Conservation (phyloP, 1,140 invertebrate genomes). For the Drosophila bifasciata region DNA sequence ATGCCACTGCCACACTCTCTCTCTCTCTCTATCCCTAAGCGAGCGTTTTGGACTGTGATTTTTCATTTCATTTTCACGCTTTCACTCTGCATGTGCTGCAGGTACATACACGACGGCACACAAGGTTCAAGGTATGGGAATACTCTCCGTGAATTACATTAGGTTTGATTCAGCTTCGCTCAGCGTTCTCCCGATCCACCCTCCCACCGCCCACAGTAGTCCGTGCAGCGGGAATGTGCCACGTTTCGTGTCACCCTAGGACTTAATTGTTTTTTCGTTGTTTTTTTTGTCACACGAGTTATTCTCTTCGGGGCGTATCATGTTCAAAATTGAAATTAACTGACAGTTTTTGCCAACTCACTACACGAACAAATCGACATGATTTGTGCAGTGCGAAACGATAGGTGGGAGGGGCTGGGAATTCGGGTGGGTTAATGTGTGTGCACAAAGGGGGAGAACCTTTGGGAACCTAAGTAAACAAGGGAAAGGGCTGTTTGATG, state of each 20-base stretch:
- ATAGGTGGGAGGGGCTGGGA: background rate
- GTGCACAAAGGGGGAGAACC: background rate
- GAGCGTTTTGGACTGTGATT: slow-evolving; percentile 61
- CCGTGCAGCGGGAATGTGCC: slow-evolving; percentile 34
- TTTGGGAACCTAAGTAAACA: slow-evolving; percentile 51
- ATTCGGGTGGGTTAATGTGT: slow-evolving; percentile 8
- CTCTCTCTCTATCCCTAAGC: background rate
- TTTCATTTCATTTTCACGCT: slow-evolving; percentile 80
- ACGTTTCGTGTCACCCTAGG: slow-evolving; percentile 49
- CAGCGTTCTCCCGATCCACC: slow-evolving; percentile 6
- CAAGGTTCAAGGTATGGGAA: slow-evolving; percentile 28
- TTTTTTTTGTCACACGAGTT: slow-evolving; percentile 80
- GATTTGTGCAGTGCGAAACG: slow-evolving; percentile 50
- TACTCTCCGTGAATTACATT: slow-evolving; percentile 68
- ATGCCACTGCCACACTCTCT: background rate
- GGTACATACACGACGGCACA: slow-evolving; percentile 13
- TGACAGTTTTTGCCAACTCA: slow-evolving; percentile 40
- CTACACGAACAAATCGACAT: slow-evolving; percentile 38
- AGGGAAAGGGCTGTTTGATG: background rate
- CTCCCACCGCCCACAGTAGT: slow-evolving; percentile 4
- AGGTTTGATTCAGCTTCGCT: slow-evolving; percentile 41
- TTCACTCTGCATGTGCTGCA: slow-evolving; percentile 57
- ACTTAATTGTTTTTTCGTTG: slow-evolving; percentile 81
- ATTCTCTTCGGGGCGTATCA: slow-evolving; percentile 74
- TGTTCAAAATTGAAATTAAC: slow-evolving; percentile 80